Evolutionary conservation across 2,113 vertebrate species (phyloP).

Genomic region (Colius striatus): DNA sequence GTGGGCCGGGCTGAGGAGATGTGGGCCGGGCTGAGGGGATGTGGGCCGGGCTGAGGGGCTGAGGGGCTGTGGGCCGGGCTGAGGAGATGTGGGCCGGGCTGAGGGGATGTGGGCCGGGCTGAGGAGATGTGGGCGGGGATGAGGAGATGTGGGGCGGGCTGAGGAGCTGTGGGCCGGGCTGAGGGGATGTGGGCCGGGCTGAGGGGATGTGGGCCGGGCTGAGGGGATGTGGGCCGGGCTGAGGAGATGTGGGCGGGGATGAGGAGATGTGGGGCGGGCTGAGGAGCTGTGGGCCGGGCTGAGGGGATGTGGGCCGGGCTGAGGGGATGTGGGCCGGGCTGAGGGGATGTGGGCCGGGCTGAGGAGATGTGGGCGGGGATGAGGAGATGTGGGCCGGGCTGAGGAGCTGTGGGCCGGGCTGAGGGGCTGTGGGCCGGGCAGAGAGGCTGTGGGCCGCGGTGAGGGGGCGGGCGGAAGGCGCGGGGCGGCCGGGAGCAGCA

Average conservation of each 20-base stretch:
- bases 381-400: rapidly evolving
- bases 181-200: neutral
- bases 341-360: rapidly evolving
- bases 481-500: neutral
- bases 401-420: rapidly evolving
- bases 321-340: rapidly evolving
- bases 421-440: no score
- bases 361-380: no score
- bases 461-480: neutral
- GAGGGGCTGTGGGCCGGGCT: rapidly evolving
- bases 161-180: no score
- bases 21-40: no score
- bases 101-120: rapidly evolving
- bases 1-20: neutral
- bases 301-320: no score
- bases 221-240: rapidly evolving
- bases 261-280: rapidly evolving
- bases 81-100: no score
- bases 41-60: neutral
- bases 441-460: no score
- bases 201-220: rapidly evolving
- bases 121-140: no score
- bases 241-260: no score
- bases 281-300: rapidly evolving
- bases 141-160: rapidly evolving